phyloP scores from a whole-genome alignment of 2,888 invertebrate genomes.

The Drosophila antonietae region DNA sequence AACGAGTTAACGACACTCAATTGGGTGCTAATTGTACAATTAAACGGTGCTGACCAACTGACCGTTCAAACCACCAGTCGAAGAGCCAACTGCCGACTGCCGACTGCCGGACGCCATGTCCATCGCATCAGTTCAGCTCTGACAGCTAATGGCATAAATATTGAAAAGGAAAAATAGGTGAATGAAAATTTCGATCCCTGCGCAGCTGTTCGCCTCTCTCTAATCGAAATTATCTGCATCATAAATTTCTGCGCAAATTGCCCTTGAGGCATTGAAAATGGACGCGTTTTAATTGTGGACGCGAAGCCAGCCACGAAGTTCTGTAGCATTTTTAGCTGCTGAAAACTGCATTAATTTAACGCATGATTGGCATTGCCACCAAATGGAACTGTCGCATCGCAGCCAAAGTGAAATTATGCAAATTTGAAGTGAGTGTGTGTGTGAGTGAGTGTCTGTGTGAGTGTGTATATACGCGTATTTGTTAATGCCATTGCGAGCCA shows the following conservation, averaged over 20 bases:
- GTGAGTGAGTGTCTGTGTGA: slow-evolving; percentile 1
- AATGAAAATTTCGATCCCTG: slow-evolving; percentile 26
- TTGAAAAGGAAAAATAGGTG: slow-evolving; percentile 22
- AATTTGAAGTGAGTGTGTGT: slow-evolving; percentile 44
- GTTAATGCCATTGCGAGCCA: slow-evolving; percentile 19
- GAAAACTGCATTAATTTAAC: slow-evolving; percentile 78
- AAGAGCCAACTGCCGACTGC: slow-evolving; percentile 18
- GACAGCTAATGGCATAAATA: slow-evolving; percentile 63
- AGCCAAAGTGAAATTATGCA: slow-evolving; percentile 71
- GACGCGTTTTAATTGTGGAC: slow-evolving; percentile 59
- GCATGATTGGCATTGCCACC: slow-evolving; percentile 71
- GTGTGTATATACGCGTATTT: neutral
- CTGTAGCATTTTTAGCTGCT: slow-evolving; percentile 42
- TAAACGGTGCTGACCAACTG: slow-evolving; percentile 58
- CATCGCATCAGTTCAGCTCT: slow-evolving; percentile 54
- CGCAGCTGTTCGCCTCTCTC: slow-evolving; percentile 52
- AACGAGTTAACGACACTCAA: slow-evolving; percentile 79
- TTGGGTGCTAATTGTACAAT: slow-evolving; percentile 81
- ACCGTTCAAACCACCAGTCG: slow-evolving; percentile 7
- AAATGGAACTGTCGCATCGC: slow-evolving; percentile 42
- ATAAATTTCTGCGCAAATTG: slow-evolving; percentile 73
- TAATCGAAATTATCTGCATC: slow-evolving; percentile 78
- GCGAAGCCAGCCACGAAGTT: slow-evolving; percentile 6
- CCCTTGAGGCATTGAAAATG: slow-evolving; percentile 56
- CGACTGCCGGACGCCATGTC: slow-evolving; percentile 23